Conservation (phyloP, 1,140 invertebrate genomes). For the Pantala flavescens region DNA sequence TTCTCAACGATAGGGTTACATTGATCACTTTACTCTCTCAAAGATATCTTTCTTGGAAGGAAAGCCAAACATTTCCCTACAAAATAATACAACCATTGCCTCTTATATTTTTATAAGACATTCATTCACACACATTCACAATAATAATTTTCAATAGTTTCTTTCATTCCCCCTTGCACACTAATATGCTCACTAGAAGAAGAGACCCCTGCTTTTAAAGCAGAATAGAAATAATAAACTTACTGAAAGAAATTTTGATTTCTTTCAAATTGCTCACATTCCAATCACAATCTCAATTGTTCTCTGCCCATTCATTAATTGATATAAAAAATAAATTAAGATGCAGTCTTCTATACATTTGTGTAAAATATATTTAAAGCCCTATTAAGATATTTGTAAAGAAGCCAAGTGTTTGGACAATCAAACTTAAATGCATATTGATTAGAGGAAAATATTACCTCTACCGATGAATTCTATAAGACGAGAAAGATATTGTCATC, state of each 20-base stretch:
- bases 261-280: not conserved
- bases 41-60: too few species aligned
- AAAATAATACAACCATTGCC: not conserved
- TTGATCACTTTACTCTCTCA: too few species aligned
- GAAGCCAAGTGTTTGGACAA: too few species aligned
- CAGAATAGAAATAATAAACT: not conserved
- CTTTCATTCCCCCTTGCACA: not conserved
- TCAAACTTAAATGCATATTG: too few species aligned
- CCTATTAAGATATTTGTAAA: not conserved
- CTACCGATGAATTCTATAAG: too few species aligned
- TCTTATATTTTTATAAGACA: not conserved
- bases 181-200: not conserved
- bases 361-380: not conserved
- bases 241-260: not conserved
- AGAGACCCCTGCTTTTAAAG: not conserved
- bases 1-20: not conserved
- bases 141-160: not conserved
- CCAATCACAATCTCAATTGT: not conserved
- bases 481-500: too few species aligned
- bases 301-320: not conserved
- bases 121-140: not conserved
- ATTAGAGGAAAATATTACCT: too few species aligned
- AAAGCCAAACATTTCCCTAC: not conserved
- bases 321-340: not conserved
- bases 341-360: not conserved